A percentile compares a stretch with the other conserved stretches of the same genome.
Evolutionary conservation across 2,888 invertebrate genomes (phyloP).

Genomic region (Cryptocheilus praepositus): DNA sequence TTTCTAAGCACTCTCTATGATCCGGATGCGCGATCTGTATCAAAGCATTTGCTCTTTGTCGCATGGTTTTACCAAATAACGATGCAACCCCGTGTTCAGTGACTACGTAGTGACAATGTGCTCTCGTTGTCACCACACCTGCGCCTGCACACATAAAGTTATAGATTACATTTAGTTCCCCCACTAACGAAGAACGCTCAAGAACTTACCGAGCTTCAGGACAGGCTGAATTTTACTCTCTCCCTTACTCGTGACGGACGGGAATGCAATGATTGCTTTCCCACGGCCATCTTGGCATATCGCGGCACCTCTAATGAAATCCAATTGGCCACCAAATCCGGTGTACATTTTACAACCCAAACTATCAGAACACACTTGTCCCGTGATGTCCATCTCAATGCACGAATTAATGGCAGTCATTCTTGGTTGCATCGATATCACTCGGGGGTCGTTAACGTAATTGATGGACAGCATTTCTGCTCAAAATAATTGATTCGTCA

Average conservation of each 20-base stretch:
- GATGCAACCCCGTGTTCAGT: conserved; percentile 94
- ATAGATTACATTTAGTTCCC: background rate
- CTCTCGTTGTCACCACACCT: conserved; percentile 94
- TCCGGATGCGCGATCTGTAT: conserved; percentile 94
- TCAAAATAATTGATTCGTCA: background rate
- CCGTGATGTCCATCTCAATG: conserved; percentile 81
- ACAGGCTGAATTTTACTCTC: conserved; percentile 89
- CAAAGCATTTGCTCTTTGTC: conserved; percentile 92
- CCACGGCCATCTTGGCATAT: conserved; percentile 89
- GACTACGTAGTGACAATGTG: conserved; percentile 94
- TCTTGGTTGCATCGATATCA: conserved; percentile 79
- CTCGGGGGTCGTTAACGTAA: conserved; percentile 77
- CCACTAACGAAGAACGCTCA: background rate
- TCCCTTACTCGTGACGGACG: conserved; percentile 86
- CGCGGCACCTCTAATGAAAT: conserved; percentile 94
- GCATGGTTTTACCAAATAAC: conserved; percentile 91
- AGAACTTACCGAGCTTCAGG: conserved; percentile 83
- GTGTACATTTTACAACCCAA: conserved; percentile 82
- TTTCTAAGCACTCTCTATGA: conserved; percentile 89
- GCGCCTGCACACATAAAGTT: conserved; percentile 80
- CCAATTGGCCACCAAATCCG: conserved; percentile 95
- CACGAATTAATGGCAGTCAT: conserved; percentile 82
- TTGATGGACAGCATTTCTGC: conserved; percentile 77
- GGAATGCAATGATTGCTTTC: conserved; percentile 93
- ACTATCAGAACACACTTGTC: conserved; percentile 80